Base-by-base conservation (phyloP, 2,888 invertebrate genomes). In the Papilio gigon region DNA sequence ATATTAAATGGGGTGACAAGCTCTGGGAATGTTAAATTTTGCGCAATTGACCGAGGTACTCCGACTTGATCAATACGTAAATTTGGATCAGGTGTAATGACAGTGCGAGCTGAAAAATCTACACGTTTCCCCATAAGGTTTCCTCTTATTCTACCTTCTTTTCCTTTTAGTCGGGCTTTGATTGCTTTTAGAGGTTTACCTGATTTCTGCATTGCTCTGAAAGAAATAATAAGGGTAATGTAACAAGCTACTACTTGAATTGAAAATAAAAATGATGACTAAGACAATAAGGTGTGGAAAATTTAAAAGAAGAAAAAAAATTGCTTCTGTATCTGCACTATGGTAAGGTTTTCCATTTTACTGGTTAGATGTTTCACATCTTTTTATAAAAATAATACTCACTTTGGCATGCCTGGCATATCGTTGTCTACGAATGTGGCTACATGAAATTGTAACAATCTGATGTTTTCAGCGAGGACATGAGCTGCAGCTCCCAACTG, bases 101-200 rank as follows among this genome's bases (percentile, higher is more conserved):
- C 99, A 80, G 99, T 99, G 87, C 99, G 96, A 5, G 99, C 99
- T 0, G 99, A 99, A 86, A 99, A 99, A 84, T 99, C 99, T 0
- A 99, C 99, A 93, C 99, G 98, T 87, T 99, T 99, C 66, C 99
- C 99, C 99, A 99, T 99, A 78, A 99, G 94, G 88, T 99, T 99
- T 78, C 99, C 99, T 88, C 99, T 94, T 80, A 99, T 99, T 80
- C 99, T 94, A 0, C 99, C 99, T 94, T 99, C 99, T 85, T 99
- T 99, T 22, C 99, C 99, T 90, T 99, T 99, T 62, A 97, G 86
- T 59, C 99, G 94, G 4, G 99, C 97, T 86, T 99, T 99, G 65
- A 99, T 94, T 0, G 99, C 98, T 92, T 99, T 99, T 9, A 99
- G 89, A 0, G 99, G 99, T 84, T 99, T 97, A 4, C 99, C 99